phyloP scores from a whole-genome alignment of 2,113 vertebrate species.

The Malurus melanocephalus region DNA sequence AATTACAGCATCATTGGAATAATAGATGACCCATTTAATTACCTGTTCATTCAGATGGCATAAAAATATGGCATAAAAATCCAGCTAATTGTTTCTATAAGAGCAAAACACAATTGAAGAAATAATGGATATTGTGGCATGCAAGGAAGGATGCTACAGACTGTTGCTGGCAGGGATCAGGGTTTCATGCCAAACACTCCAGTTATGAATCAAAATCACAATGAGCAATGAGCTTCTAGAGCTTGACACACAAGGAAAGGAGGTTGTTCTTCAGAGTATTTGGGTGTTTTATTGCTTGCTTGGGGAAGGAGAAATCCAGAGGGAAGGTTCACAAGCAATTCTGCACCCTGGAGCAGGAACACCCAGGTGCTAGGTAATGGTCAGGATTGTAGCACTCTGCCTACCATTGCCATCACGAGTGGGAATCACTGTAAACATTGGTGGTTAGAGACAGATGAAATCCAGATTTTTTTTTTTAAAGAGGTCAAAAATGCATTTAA shows the following conservation, averaged over 20 bases:
- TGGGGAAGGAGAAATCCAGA: conserved; percentile 40
- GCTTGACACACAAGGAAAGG: conserved; percentile 38
- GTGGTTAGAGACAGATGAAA: conserved; percentile 1
- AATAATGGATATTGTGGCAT: neutral
- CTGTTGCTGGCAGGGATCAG: conserved; percentile 41
- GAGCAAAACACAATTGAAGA: conserved; percentile 14
- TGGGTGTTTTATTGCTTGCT: conserved; percentile 70
- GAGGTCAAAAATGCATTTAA: conserved; percentile 17
- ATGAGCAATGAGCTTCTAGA: conserved; percentile 66
- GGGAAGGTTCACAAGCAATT: conserved; percentile 41
- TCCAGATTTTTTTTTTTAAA: neutral
- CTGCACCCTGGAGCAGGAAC: neutral
- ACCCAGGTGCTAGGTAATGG: neutral
- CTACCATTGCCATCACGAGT: neutral
- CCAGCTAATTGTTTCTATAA: neutral
- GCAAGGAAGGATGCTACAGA: conserved; percentile 24
- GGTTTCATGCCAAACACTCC: conserved; percentile 52
- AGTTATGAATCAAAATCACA: conserved; percentile 68
- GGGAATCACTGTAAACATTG: conserved; percentile 4
- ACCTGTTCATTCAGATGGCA: neutral
- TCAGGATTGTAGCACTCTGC: neutral
- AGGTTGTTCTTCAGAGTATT: conserved; percentile 54
- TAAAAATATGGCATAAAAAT: neutral
- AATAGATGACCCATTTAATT: neutral
- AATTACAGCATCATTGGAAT: neutral